Percentiles rank a stretch among this genome's conserved stretches.
Evolutionary conservation across 2,113 vertebrate species (phyloP).

Genomic region (Vidua macroura): DNA sequence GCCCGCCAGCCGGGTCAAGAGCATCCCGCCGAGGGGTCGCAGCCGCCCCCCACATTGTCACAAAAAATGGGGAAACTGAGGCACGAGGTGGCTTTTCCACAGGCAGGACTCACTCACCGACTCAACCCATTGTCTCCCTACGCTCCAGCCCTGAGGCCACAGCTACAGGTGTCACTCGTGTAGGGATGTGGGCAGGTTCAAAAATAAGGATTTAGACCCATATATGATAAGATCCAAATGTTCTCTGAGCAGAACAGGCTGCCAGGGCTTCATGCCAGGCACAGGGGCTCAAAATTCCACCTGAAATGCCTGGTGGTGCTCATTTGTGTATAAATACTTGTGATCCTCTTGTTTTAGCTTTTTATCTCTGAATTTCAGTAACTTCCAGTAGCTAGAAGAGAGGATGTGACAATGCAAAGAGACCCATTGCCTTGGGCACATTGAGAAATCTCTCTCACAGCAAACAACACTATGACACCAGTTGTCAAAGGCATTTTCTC

Average conservation of each 20-base stretch:
- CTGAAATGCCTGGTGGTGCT: neutral
- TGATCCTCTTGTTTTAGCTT: neutral
- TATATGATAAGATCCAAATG: rapidly evolving
- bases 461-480: neutral
- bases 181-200: neutral
- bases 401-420: neutral
- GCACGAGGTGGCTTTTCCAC: neutral
- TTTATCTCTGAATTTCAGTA: neutral
- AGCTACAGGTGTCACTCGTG: neutral
- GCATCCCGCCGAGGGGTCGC: neutral
- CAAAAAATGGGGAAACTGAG: neutral
- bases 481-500: neutral
- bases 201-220: neutral
- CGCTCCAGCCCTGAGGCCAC: neutral
- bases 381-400: neutral
- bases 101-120: neutral
- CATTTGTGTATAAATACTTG: neutral
- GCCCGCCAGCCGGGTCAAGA: neutral
- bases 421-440: neutral
- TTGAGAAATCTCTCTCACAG: neutral
- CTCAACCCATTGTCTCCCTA: rapidly evolving
- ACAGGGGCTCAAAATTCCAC: neutral
- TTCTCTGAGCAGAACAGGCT: neutral
- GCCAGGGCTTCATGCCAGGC: neutral
- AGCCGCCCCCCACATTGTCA: rapidly evolving